Evolutionary conservation across 2,113 vertebrate species (phyloP).

Genomic region (Elephantulus edwardii): DNA sequence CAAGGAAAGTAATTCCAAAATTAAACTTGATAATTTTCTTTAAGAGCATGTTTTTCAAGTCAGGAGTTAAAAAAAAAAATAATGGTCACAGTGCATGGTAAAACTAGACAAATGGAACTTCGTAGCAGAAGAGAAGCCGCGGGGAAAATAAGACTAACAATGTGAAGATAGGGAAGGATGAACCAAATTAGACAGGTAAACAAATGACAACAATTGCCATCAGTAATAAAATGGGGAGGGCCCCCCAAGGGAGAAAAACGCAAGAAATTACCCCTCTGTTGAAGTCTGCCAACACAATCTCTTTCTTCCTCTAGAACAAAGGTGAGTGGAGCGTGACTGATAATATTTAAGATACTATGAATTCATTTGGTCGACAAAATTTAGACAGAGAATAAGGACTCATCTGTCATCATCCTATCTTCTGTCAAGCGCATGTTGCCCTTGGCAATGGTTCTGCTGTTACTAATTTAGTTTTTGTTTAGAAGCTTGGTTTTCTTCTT

Average conservation of each 20-base stretch:
- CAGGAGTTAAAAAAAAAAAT: background rate
- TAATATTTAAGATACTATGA: constrained; percentile 81
- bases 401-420: constrained; percentile 82
- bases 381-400: constrained; percentile 76
- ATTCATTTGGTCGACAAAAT: constrained; percentile 80
- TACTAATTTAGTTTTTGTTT: constrained; percentile 84
- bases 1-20: constrained; percentile 23
- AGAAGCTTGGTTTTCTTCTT: constrained; percentile 74
- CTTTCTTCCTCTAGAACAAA: constrained; percentile 82
- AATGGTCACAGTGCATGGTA: background rate
- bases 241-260: constrained; percentile 55
- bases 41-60: constrained; percentile 44
- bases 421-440: constrained; percentile 83
- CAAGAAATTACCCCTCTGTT: constrained; percentile 80
- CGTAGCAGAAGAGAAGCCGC: constrained; percentile 36
- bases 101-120: constrained; percentile 51
- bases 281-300: constrained; percentile 79
- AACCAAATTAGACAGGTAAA: constrained; percentile 53
- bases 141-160: constrained; percentile 60
- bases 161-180: constrained; percentile 69
- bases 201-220: constrained; percentile 79
- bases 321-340: constrained; percentile 79
- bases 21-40: constrained; percentile 34
- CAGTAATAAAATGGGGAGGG: constrained; percentile 76
- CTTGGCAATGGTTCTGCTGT: constrained; percentile 83